Evolutionary conservation across 1,140 invertebrate species (phyloP).

Genomic region (Camponotus vicinus): DNA sequence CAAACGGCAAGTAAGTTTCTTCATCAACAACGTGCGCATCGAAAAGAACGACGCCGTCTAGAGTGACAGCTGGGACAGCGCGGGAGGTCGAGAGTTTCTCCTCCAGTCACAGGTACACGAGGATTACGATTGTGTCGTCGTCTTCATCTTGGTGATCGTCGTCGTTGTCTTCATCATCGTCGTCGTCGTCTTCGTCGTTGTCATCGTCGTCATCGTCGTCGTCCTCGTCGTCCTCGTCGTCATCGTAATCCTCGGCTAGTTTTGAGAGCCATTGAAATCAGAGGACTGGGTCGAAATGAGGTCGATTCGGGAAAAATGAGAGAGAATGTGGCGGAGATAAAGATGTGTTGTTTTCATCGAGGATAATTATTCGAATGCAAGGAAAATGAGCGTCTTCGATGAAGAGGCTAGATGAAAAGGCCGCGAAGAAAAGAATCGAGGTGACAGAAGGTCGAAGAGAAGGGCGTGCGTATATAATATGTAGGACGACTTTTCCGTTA

Average conservation of each 20-base stretch:
- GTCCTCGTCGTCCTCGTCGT: conserved; percentile 48
- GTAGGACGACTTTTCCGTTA: conserved; percentile 39
- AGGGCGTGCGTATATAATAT: conserved; percentile 20
- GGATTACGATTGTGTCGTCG: conserved; percentile 50
- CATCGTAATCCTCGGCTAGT: conserved; percentile 47
- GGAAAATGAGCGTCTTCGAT: conserved; percentile 29
- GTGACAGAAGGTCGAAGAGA: conserved; percentile 44
- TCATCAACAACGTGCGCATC: conserved; percentile 91
- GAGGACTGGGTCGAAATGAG: conserved; percentile 21
- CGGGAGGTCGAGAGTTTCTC: conserved; percentile 42
- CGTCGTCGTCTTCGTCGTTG: conserved; percentile 30
- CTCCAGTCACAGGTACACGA: conserved; percentile 55
- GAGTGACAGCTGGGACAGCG: conserved; percentile 58
- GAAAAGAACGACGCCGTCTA: conserved; percentile 89
- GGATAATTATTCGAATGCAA: not conserved
- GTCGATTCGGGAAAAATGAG: not conserved
- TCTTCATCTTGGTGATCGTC: conserved; percentile 6
- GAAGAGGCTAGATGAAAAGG: conserved; percentile 23
- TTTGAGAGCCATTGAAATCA: conserved; percentile 32
- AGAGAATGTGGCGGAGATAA: conserved; percentile 3
- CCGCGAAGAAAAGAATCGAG: conserved; percentile 35
- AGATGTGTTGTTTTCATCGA: conserved; percentile 39
- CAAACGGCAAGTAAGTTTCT: conserved; percentile 94
- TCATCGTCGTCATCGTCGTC: conserved; percentile 29
- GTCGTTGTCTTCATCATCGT: conserved; percentile 21